A percentile compares a stretch with the other conserved stretches of the same genome.
phyloP scores from a whole-genome alignment of 2,797 vertebrate species.

The Chrysocyon brachyurus region DNA sequence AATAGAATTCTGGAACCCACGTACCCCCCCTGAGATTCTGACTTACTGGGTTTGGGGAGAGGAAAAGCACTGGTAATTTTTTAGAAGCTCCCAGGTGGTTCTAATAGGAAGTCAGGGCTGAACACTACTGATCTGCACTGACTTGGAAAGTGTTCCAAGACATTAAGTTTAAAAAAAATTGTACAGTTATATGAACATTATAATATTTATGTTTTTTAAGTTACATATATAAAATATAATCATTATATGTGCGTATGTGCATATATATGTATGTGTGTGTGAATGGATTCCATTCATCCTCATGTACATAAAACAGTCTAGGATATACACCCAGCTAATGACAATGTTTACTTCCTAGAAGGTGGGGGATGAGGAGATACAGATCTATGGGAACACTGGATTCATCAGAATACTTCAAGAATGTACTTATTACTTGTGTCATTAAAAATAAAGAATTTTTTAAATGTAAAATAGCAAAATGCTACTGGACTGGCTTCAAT shows the following conservation, averaged over 20 bases:
- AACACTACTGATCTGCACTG: background rate
- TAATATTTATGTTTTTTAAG: background rate
- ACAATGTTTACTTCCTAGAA: background rate
- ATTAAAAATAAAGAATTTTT: conserved; percentile 38
- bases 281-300: background rate
- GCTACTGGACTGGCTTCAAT: background rate
- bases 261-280: background rate
- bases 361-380: background rate
- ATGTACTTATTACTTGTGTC: background rate
- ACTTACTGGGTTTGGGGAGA: background rate
- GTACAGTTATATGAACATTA: background rate
- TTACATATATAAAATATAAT: background rate
- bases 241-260: background rate
- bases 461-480: background rate
- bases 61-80: background rate
- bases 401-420: background rate
- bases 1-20: background rate
- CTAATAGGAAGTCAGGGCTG: background rate
- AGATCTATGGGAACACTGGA: background rate
- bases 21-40: background rate
- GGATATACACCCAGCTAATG: background rate
- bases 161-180: background rate
- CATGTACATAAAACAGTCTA: background rate
- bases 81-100: background rate
- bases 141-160: background rate